Base-by-base conservation (phyloP, 92 coral and sea anemone species). In the Phenganax stokvisi region DNA sequence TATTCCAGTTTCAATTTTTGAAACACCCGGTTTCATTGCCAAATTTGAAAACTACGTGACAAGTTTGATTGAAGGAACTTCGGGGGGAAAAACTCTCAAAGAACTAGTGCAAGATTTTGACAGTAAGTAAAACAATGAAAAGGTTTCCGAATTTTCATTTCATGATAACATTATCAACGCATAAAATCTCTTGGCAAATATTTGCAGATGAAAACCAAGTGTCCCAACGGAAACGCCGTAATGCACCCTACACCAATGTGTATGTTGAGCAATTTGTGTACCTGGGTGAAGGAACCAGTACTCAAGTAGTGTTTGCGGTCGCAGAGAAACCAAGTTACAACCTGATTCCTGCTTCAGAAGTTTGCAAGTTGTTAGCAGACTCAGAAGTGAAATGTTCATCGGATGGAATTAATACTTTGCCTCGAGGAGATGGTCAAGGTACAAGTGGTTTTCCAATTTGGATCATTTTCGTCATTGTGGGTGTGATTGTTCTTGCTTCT, bases 31-130 rank as follows among this genome's bases (percentile, higher is more conserved):
- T 15, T 79, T 79, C 29, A 16, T 62, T 10, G 6, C 9, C 60
- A 79, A 0, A 64, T 79, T 79, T 63, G 59, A 79, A 31, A 29
- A 62, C 16, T 62, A 79, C 65, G 62, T 79, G 31, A 53, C 7
- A 31, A 65, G 62, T 52, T 53, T 79, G 62, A 79, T 79, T 64
- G 83, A 79, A 57, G 20, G 29, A 44, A 79, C 31, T 15, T 79
- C 83, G 1, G 47, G 65, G 1, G 71, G 71, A 3, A 77, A 77
- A 51, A 79, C 83, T 0, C 69, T 79, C 47, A n/a, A 0, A 29
- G 44, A 79, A 65, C 56, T 79, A 17, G 31, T 79, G 83, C 31
- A 52, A 47, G 83, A 79, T 12, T 79, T 79, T 17, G 56, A 79
- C 27, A 60, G 83, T 79, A 79, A 53, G 80, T 53, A 11, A 20